Percentiles rank a stretch among this genome's conserved stretches.
Conservation (phyloP, 2,888 invertebrate genomes). For the Eilema caniola region DNA sequence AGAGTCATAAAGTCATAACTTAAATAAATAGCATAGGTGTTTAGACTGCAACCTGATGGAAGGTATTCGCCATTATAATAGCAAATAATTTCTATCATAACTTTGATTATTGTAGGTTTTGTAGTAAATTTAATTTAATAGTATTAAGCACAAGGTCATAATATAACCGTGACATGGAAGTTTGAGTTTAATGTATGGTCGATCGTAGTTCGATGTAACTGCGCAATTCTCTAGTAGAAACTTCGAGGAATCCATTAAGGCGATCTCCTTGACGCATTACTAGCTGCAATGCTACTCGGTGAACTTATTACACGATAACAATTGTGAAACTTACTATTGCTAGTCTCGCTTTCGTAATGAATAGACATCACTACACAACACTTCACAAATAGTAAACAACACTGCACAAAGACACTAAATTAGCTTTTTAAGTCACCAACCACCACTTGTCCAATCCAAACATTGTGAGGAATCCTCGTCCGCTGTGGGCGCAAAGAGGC, state of each 20-base stretch:
- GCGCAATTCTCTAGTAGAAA: slow-evolving; percentile 71
- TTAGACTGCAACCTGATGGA: neutral
- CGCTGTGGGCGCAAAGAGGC: slow-evolving; percentile 47
- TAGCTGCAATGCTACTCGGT: slow-evolving; percentile 59
- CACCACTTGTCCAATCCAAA: slow-evolving; percentile 62
- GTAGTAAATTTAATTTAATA: slow-evolving; percentile 54
- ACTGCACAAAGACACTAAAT: slow-evolving; percentile 48
- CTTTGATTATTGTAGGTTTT: slow-evolving; percentile 40
- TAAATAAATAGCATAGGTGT: neutral
- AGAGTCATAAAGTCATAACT: neutral
- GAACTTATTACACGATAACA: slow-evolving; percentile 49
- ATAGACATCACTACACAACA: slow-evolving; percentile 64
- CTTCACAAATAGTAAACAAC: slow-evolving; percentile 52
- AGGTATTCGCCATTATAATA: slow-evolving; percentile 15
- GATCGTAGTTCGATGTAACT: slow-evolving; percentile 69
- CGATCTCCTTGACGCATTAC: slow-evolving; percentile 73
- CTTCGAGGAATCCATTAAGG: slow-evolving; percentile 76
- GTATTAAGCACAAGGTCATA: slow-evolving; percentile 64
- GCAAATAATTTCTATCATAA: slow-evolving; percentile 26
- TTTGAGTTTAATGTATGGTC: slow-evolving; percentile 66
- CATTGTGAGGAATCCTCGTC: slow-evolving; percentile 61
- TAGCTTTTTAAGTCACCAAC: slow-evolving; percentile 62
- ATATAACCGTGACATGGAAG: slow-evolving; percentile 65
- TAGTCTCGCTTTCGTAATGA: slow-evolving; percentile 57
- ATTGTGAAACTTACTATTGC: slow-evolving; percentile 66